Evolutionary conservation across 2,888 invertebrate species (phyloP), one percentile per base, ranked within the genome.

Genomic region (Stegophylla sp.): DNA sequence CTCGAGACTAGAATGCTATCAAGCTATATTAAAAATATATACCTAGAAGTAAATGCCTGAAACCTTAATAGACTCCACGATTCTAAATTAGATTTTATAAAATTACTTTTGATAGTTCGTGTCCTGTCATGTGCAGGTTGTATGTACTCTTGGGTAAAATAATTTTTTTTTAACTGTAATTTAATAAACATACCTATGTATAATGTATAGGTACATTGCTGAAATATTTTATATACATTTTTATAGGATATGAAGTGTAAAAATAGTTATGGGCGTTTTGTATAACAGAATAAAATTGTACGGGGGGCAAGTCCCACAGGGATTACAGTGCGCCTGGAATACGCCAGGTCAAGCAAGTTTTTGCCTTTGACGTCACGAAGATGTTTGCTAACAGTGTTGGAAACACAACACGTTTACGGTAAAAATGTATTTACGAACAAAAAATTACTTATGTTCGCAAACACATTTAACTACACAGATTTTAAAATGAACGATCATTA

Each of bases 371-470:
- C 71, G 79, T 79, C 79, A 79, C 79, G 79, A 69, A 79, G 61
- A 79, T 79, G 71, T 79, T 79, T 71, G 71, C 79, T 63, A 79
- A 79, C 79, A 79, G 79, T 79, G 71, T 71, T 71, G 79, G 79
- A 79, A 79, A 79, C 79, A 79, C 69, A 79, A 79, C 79, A 79
- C 69, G 48, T 79, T 71, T 79, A 71, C 59, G 51, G 48, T 69
- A 26, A 61, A 71, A 63, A 71, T 67, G 20, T 63, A 74, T 43
- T 26, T 64, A 53, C 9, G n/a, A 51, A 41, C 0, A 66, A 63
- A 48, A 74, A 75, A 66, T 41, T 64, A 34, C 1, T 74, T 48
- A 48, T 5, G 5, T 34, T 75, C 41, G 17, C 51, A 26, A 53
- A 43, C n/a, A 66, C 4, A 66, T 75, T 75, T 64, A 51, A 17